A percentile compares a stretch with the other conserved stretches of the same genome.
Conservation (phyloP, 2,888 invertebrate species). For the Tinea semifulvella region DNA sequence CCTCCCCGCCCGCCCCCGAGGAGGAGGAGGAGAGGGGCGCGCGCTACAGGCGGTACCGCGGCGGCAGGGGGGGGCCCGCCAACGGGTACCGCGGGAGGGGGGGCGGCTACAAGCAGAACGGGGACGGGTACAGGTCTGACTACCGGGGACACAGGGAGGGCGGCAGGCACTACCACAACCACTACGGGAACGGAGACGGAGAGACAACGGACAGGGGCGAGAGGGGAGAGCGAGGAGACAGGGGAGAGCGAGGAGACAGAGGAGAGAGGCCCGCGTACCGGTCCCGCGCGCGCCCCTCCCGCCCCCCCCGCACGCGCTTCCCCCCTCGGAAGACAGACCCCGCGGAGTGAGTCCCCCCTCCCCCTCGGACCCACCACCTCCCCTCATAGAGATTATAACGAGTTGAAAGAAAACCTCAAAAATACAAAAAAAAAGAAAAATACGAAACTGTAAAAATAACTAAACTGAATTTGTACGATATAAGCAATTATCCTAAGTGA, state of each 20-base stretch:
- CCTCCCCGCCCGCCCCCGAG: conserved; percentile 55
- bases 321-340: conserved; percentile 71
- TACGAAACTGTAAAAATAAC: conserved; percentile 63
- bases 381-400: conserved; percentile 66
- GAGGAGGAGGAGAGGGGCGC: conserved; percentile 29
- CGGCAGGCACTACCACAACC: conserved; percentile 36
- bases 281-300: conserved; percentile 25
- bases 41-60: not conserved
- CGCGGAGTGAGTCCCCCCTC: conserved; percentile 62
- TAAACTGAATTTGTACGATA: conserved; percentile 65
- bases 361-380: conserved; percentile 36
- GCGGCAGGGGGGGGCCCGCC: conserved; percentile 18
- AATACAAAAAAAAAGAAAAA: conserved; percentile 64
- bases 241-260: not conserved
- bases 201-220: conserved; percentile 13
- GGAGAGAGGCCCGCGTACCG: conserved; percentile 10
- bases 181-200: conserved; percentile 49
- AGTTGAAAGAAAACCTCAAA: conserved; percentile 47
- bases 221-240: conserved; percentile 23
- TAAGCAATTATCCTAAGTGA: conserved; percentile 64
- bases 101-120: conserved; percentile 16
- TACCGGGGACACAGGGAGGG: conserved; percentile 37
- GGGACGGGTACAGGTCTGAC: conserved; percentile 29
- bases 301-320: conserved; percentile 22
- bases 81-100: conserved; percentile 32